phyloP scores from a whole-genome alignment of 37 sponge, comb jelly and placozoan species.

The Bolinopsis microptera region DNA sequence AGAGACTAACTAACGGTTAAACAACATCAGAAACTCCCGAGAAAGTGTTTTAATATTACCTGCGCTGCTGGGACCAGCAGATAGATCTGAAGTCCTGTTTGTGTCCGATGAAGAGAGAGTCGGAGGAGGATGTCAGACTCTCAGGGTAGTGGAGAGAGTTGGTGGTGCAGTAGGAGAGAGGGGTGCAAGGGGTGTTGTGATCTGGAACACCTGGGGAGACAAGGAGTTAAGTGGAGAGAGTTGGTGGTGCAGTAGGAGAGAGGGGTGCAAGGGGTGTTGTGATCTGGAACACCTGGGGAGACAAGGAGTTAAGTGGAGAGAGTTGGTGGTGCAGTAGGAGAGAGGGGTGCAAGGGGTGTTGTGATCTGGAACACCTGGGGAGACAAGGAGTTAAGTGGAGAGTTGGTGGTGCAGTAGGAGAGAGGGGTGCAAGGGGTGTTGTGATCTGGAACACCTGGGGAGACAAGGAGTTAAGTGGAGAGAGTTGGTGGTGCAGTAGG shows the following conservation, averaged over 20 bases:
- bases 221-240: not conserved
- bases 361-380: not conserved
- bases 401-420: not conserved
- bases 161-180: not conserved
- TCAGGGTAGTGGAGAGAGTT: not conserved
- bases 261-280: not conserved
- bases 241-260: not conserved
- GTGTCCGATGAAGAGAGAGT: conserved; percentile 26
- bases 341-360: not conserved
- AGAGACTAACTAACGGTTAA: no score
- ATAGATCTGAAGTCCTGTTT: conserved; percentile 56
- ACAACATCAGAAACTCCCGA: no score
- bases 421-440: not conserved
- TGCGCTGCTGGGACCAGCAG: conserved; percentile 49
- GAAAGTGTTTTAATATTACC: not conserved
- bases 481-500: no score
- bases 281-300: not conserved
- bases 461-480: no score
- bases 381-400: not conserved
- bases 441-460: not conserved
- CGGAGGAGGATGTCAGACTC: conserved; percentile 33
- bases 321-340: not conserved
- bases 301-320: not conserved
- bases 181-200: not conserved
- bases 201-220: conserved; percentile 33